These are phyloP conservation scores for Tenebrio molitor DNA, from an alignment of 1,140 invertebrate genomes.

Conservation along the genomic window DNA sequence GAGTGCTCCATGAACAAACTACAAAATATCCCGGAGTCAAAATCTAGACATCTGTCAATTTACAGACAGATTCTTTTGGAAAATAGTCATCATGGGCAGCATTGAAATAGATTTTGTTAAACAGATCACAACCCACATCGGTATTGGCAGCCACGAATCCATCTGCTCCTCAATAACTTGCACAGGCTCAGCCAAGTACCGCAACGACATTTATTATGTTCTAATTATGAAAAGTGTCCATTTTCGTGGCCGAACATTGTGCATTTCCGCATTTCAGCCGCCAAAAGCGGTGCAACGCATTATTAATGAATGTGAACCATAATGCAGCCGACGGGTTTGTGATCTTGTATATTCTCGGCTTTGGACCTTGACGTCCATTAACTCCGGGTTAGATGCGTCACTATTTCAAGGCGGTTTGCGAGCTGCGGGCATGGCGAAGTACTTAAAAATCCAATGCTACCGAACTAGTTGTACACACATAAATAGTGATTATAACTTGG, in stretches of 20 bases:
- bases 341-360: slow-evolving; percentile 27
- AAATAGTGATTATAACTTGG: slow-evolving; percentile 21
- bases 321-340: slow-evolving; percentile 12
- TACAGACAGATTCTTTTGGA: no score
- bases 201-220: no score
- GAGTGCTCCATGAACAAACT: no score
- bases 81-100: no score
- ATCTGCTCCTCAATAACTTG: no score
- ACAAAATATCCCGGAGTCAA: no score
- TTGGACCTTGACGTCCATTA: slow-evolving; percentile 35
- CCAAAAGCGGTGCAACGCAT: slow-evolving; percentile 12
- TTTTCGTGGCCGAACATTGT: neutral
- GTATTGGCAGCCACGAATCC: no score
- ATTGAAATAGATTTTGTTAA: no score
- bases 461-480: slow-evolving; percentile 8
- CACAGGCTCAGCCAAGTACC: no score
- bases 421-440: slow-evolving; percentile 9
- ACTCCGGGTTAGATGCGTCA: slow-evolving; percentile 34
- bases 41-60: no score
- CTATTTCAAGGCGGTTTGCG: slow-evolving; percentile 23
- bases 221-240: neutral
- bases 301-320: neutral
- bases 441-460: slow-evolving; percentile 35
- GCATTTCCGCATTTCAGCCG: slow-evolving; percentile 24
- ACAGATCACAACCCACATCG: no score